Conservation (phyloP, 1,140 invertebrate genomes). For the Diorhabda elongata region DNA sequence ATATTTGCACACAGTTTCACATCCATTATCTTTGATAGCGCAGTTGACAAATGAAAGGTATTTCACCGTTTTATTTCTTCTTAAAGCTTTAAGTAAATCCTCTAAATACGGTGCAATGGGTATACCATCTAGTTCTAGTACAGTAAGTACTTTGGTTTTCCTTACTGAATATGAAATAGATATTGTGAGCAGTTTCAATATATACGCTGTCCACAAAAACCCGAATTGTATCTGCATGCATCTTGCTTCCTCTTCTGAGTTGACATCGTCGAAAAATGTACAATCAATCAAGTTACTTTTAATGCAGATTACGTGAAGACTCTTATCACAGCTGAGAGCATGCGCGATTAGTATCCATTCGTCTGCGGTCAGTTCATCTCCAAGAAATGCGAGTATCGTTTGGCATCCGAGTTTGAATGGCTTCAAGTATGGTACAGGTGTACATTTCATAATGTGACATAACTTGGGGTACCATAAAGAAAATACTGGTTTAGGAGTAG, state of each 20-base stretch:
- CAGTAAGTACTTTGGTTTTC: slow-evolving; percentile 53
- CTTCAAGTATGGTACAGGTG: slow-evolving; percentile 37
- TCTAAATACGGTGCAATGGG: slow-evolving; percentile 59
- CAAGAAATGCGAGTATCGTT: slow-evolving; percentile 57
- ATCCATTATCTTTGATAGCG: slow-evolving; percentile 60
- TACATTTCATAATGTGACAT: slow-evolving; percentile 41
- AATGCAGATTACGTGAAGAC: slow-evolving; percentile 56
- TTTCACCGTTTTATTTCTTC: slow-evolving; percentile 54
- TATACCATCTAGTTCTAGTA: slow-evolving; percentile 60
- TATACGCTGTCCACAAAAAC: slow-evolving; percentile 41
- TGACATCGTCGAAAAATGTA: slow-evolving; percentile 53
- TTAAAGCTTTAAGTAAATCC: slow-evolving; percentile 53
- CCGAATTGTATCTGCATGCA: slow-evolving; percentile 40
- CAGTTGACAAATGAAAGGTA: slow-evolving; percentile 59
- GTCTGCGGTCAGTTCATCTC: slow-evolving; percentile 62
- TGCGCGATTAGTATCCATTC: slow-evolving; percentile 66
- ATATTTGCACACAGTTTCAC: slow-evolving; percentile 57
- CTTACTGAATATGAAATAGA: slow-evolving; percentile 53
- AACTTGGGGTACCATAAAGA: slow-evolving; percentile 46
- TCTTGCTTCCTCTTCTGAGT: slow-evolving; percentile 53
- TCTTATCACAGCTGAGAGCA: slow-evolving; percentile 60
- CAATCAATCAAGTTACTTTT: slow-evolving; percentile 48
- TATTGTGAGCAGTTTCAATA: slow-evolving; percentile 39
- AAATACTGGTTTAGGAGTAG: slow-evolving; percentile 35
- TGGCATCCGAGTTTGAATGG: slow-evolving; percentile 46